Evolutionary conservation across 2,888 invertebrate species (phyloP).

Genomic region (Himalopsyche tibetana): DNA sequence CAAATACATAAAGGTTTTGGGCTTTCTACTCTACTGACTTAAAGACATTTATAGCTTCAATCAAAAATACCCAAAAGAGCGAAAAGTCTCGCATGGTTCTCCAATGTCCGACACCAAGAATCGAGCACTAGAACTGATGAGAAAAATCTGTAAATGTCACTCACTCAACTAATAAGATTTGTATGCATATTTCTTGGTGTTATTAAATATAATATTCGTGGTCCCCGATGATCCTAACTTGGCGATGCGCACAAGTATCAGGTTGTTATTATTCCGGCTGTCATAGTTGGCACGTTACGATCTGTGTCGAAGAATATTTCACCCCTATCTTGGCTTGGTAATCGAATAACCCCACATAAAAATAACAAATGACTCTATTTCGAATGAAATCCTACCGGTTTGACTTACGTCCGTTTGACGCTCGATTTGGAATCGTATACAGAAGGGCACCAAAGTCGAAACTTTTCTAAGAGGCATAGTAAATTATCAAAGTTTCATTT

Average conservation of each 20-base stretch:
- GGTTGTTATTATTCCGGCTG: slow-evolving; percentile 7
- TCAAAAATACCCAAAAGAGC: too few relatives aligned
- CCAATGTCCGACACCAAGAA: too few relatives aligned
- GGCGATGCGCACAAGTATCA: neutral
- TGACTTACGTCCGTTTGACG: slow-evolving; percentile 29
- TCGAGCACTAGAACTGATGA: too few relatives aligned
- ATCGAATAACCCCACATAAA: slow-evolving; percentile 65
- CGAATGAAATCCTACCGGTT: slow-evolving; percentile 44
- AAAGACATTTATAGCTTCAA: too few relatives aligned
- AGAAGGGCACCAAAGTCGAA: neutral
- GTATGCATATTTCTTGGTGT: too few relatives aligned
- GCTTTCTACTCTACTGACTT: too few relatives aligned
- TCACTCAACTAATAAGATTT: too few relatives aligned
- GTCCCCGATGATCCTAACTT: neutral
- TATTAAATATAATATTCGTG: neutral
- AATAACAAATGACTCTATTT: slow-evolving; percentile 66
- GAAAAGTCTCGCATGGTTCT: too few relatives aligned
- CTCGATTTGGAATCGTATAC: neutral
- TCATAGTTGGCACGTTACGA: slow-evolving; percentile 24
- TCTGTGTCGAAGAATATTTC: slow-evolving; percentile 52
- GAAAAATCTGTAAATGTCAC: too few relatives aligned
- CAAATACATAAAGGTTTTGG: too few relatives aligned
- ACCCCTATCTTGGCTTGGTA: slow-evolving; percentile 60
- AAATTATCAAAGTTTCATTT: too few relatives aligned
- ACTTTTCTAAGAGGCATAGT: too few relatives aligned